phyloP scores from a whole-genome alignment of 2,113 vertebrate species.

The Elachura formosa region DNA sequence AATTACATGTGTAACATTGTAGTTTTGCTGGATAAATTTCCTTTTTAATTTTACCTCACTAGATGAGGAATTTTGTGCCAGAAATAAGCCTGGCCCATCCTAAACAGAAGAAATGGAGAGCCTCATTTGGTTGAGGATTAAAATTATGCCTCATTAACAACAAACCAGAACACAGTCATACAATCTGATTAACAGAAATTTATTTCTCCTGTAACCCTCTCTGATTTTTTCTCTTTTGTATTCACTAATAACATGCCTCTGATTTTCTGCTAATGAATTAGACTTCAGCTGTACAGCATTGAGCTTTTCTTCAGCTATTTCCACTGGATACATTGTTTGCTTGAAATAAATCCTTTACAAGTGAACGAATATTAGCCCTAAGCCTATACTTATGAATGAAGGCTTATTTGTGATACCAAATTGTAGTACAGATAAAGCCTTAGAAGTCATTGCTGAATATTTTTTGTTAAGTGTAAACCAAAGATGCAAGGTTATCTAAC shows the following conservation, averaged over 20 bases:
- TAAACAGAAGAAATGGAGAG: neutral
- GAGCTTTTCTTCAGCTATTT: neutral
- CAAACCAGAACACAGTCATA: neutral
- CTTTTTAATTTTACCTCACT: neutral
- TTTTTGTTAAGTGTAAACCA: neutral
- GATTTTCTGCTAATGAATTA: neutral
- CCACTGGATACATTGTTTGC: neutral
- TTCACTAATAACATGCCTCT: neutral
- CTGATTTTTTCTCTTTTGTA: neutral
- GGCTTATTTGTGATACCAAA: neutral
- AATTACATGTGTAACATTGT: fast-evolving
- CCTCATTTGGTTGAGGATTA: neutral
- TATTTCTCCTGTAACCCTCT: neutral
- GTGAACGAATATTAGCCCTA: neutral
- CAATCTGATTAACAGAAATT: neutral
- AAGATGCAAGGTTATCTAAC: neutral
- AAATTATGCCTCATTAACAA: neutral
- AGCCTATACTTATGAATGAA: neutral
- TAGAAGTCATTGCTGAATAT: neutral
- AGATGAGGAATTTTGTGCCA: neutral
- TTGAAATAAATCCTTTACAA: neutral
- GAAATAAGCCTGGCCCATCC: neutral
- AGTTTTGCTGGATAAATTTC: neutral
- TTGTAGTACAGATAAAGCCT: neutral
- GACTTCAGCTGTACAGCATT: neutral